Evolutionary conservation across 2,113 vertebrate genomes (phyloP), one percentile per base, ranked within the genome.

Genomic region (Tympanuchus pallidicinctus): DNA sequence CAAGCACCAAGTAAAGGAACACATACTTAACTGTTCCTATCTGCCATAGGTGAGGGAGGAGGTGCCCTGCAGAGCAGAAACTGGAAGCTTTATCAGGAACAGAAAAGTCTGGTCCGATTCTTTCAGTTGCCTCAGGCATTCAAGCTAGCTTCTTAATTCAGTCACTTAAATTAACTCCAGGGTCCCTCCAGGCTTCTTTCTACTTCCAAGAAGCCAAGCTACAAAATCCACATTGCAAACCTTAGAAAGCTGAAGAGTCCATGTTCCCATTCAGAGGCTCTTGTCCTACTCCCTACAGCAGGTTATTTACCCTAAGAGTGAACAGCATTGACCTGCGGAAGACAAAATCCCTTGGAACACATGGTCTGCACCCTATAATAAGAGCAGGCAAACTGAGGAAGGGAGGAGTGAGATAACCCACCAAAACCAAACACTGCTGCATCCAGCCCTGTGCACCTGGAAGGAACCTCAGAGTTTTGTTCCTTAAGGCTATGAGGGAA

Each of bases 61-160:
- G 56, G 13, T n/a, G n/a, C 30, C 16, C 69, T 47, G 30, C 2
- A 28, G 10, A 74, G 45, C 30, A 43, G 30, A 42, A 74, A 24
- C 25, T 65, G 36, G 5, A n/a, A 78, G 16, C 10, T 76, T 73
- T 50, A 61, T 42, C 1, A 3, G 64, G 11, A 73, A 42, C 43
- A 67, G 0, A 0, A 19, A 13, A 60, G 21, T 12, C 36, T 36
- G 8, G 6, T 38, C 28, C 36, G 59, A 5, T 28, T 78, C 42
- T 47, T 89, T 81, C 61, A 56, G 20, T 60, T 81, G 50, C 65
- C 52, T 66, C n/a, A 16, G 56, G 22, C 20, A 66, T 60, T 63
- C 30, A 15, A 61, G 16, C 19, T 70, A 30, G 17, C 11, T 27
- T 28, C 47, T 50, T 57, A 82, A 71, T 87, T 67, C 48, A 2